Conservation (phyloP, 1,140 invertebrate genomes). For the Temnothorax longispinosus region DNA sequence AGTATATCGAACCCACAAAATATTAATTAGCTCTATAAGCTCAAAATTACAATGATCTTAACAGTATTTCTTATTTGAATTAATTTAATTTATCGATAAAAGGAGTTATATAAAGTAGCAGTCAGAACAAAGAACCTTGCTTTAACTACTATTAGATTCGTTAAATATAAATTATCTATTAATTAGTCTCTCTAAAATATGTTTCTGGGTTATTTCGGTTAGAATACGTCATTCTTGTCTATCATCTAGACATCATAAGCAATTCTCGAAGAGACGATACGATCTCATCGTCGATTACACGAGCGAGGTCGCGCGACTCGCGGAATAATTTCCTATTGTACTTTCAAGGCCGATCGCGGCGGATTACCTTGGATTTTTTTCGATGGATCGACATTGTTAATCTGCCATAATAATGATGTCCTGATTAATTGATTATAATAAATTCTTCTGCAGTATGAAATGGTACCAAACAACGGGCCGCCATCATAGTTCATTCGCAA, state of each 20-base stretch:
- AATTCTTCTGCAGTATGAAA: slow-evolving; percentile 3
- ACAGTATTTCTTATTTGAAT: background rate
- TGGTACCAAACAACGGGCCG: background rate
- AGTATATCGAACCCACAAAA: background rate
- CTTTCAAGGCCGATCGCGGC: slow-evolving; percentile 55
- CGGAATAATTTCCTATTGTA: slow-evolving; percentile 52
- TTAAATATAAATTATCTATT: background rate
- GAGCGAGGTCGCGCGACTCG: slow-evolving; percentile 37
- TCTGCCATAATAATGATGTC: background rate
- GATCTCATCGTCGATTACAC: slow-evolving; percentile 56
- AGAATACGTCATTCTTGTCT: background rate
- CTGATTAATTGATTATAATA: background rate
- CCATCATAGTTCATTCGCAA: background rate
- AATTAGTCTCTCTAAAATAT: background rate
- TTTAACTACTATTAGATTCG: background rate
- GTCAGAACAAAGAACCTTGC: background rate
- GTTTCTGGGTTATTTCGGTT: background rate
- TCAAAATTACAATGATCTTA: background rate
- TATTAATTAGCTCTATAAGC: background rate
- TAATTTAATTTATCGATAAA: background rate
- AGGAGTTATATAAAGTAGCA: background rate
- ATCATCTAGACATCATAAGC: slow-evolving; percentile 6
- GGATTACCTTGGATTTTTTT: slow-evolving; percentile 56
- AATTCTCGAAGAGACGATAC: slow-evolving; percentile 48
- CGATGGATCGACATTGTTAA: background rate